Percentiles rank a stretch among this genome's conserved stretches.
Evolutionary conservation across 2,113 vertebrate species (phyloP).

Genomic region (Apteryx owenii): DNA sequence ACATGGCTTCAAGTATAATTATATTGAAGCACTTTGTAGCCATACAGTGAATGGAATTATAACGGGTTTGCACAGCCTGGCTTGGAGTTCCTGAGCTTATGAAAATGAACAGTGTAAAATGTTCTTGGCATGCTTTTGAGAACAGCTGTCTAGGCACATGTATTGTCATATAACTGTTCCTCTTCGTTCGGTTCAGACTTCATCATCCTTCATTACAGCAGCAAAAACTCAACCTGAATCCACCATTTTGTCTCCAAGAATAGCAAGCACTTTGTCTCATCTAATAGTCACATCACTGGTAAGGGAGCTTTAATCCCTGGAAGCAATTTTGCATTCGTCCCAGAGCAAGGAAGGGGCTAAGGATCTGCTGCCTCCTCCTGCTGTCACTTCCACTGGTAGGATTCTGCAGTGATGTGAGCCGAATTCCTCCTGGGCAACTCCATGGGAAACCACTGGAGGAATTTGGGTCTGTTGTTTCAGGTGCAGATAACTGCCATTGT

Average conservation of each 20-base stretch:
- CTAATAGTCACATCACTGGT: background rate
- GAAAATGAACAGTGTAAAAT: background rate
- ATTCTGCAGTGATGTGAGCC: background rate
- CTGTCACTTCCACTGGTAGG: background rate
- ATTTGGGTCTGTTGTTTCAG: background rate
- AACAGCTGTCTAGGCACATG: conserved; percentile 13
- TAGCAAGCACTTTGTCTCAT: background rate
- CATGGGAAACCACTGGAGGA: background rate
- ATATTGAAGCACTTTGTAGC: background rate
- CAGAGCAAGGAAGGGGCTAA: background rate
- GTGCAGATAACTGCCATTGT: background rate
- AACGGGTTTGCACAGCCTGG: background rate
- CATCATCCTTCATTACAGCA: background rate
- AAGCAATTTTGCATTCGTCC: background rate
- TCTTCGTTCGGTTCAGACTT: background rate
- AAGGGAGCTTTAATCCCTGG: background rate
- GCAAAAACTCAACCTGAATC: background rate
- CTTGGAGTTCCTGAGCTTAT: conserved; percentile 13
- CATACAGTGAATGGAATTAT: background rate
- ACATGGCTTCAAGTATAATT: background rate
- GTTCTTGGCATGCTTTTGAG: conserved; percentile 20
- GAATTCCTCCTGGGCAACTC: background rate
- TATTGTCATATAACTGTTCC: background rate
- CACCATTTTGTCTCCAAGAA: background rate
- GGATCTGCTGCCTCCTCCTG: background rate